Base-by-base conservation (phyloP, 2,113 vertebrate species). In the Macroglossus sobrinus region DNA sequence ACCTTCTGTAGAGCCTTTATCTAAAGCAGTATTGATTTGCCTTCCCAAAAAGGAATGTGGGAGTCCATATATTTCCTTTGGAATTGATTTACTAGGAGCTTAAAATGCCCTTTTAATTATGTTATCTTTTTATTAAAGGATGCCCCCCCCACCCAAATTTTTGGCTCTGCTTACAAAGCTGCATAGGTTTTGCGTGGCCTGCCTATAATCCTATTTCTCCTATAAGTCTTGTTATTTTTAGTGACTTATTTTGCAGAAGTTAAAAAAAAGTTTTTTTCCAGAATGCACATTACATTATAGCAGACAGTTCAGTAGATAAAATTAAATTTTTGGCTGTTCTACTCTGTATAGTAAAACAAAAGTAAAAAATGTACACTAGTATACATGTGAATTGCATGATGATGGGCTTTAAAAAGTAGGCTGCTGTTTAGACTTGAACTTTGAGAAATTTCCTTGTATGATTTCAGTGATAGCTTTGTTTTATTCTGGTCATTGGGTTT, bases 301-400 rank as follows among this genome's bases (percentile, higher is more conserved):
- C 28, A 92, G 30, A 89, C 22, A 92, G 18, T 86, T 86, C 6
- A 64, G 5, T 74, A 82, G 81, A 21, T 93, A 53, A 90, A 88
- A 92, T 63, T 64, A 80, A 87, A 86, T 86, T 93, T 84, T 82
- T 72, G 84, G 57, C 53, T 94, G 35, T 78, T 76, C 96, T 76
- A 96, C 13, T 68, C 11, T 61, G 50, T 33, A 71, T 64, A 84
- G 57, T 91, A 88, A 7, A 18, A 89, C 24, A 94, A 82, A 94
- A 81, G 0, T 40, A 33, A 74, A 81, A 69, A 84, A 28, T 72
- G 50, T 92, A 66, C 96, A 71, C 47, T 79, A 80, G 81, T 55
- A 18, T 93, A 89, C 11, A 87, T 71, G 19, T 84, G 61, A 96
- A 68, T 74, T 97, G 95, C 94, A 96, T 97, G 96, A 55, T 96